Conservation (phyloP, 2,113 vertebrate species). For the Lagopus leucura region DNA sequence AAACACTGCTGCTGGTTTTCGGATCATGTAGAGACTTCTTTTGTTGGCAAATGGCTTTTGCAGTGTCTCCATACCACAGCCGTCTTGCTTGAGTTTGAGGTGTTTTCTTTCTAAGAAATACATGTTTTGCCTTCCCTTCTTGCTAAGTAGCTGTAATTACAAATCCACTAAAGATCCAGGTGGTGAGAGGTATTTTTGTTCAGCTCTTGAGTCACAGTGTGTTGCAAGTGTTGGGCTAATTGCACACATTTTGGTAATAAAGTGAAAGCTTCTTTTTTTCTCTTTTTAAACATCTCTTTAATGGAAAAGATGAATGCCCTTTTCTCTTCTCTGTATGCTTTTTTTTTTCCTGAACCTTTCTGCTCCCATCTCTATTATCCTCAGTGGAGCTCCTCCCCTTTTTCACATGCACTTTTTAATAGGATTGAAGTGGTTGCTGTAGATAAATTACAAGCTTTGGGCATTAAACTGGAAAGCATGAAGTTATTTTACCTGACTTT, state of each 20-base stretch:
- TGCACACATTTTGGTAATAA: constrained; percentile 37
- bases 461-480: not conserved
- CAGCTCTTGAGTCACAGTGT: not conserved
- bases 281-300: not conserved
- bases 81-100: constrained; percentile 43
- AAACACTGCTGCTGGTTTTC: constrained; percentile 29
- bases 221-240: not conserved
- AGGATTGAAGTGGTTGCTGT: not conserved
- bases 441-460: not conserved
- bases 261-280: not conserved
- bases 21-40: not conserved
- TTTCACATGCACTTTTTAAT: not conserved
- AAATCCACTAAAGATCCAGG: not conserved
- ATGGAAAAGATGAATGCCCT: not conserved
- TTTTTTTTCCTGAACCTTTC: not conserved
- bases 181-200: constrained; percentile 13
- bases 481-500: not conserved
- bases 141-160: not conserved
- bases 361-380: not conserved
- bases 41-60: constrained; percentile 28
- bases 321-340: not conserved
- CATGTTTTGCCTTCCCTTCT: constrained; percentile 31
- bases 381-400: not conserved
- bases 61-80: not conserved
- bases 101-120: constrained; percentile 40